phyloP scores from a whole-genome alignment of 2,797 vertebrate genomes.

The Phoebastria nigripes region DNA sequence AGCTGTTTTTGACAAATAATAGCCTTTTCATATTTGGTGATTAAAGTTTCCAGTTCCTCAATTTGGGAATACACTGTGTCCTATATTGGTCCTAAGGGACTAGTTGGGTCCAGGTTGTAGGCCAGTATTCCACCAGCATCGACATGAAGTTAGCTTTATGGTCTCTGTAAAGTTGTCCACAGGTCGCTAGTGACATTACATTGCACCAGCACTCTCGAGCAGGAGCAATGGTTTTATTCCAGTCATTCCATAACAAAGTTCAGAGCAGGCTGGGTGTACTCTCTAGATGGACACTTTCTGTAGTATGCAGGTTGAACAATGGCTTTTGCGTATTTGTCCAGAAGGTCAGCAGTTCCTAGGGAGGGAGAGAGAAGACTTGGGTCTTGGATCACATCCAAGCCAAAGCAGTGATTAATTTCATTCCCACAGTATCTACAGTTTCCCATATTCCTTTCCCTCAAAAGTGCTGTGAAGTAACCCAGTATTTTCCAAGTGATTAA shows the following conservation, averaged over 20 bases:
- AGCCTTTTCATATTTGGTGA: background rate
- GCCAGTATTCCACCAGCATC: background rate
- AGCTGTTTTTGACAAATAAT: slow-evolving; percentile 10
- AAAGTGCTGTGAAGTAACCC: background rate
- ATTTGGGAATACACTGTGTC: background rate
- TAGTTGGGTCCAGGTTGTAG: background rate
- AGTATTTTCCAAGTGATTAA: background rate
- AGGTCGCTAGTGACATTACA: background rate
- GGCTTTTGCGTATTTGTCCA: background rate
- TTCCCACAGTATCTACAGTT: background rate
- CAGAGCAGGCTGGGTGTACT: background rate
- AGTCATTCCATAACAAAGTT: background rate
- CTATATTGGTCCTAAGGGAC: background rate
- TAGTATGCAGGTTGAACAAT: background rate
- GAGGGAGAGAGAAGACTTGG: background rate
- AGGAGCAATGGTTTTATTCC: background rate
- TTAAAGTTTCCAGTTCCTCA: background rate
- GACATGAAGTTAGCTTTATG: background rate
- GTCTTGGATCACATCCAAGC: background rate
- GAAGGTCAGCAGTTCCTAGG: background rate
- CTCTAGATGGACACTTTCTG: background rate
- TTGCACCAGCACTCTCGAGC: background rate
- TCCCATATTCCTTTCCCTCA: background rate
- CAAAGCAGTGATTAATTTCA: background rate
- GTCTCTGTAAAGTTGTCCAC: background rate